These are phyloP conservation scores for Xestia sexstrigata DNA, from an alignment of 2,888 invertebrate genomes.

Conservation along the genomic window DNA sequence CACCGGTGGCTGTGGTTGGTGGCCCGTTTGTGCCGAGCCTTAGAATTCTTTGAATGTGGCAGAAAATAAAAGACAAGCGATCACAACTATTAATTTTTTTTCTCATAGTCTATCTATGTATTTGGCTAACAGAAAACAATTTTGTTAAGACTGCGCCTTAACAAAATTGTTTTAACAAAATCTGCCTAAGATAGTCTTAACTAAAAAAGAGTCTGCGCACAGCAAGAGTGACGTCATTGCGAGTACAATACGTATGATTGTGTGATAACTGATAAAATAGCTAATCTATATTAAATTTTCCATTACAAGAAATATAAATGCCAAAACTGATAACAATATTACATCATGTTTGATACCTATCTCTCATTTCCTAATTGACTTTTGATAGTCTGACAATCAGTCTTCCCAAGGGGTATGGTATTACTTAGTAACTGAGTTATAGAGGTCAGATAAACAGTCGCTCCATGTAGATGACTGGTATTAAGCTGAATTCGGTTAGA, in stretches of 20 bases:
- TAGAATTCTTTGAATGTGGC: not conserved
- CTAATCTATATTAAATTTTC: constrained; percentile 4
- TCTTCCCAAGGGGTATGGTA: not conserved
- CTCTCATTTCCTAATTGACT: constrained; percentile 1
- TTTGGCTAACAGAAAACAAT: not conserved
- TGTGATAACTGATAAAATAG: not conserved
- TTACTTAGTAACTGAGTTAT: not conserved
- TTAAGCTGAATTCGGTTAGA: not conserved
- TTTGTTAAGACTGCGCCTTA: not conserved
- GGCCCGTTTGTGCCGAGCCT: too few relatives aligned
- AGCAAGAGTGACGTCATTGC: not conserved
- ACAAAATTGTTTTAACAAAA: not conserved
- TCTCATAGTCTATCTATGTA: too few relatives aligned
- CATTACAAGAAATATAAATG: too few relatives aligned
- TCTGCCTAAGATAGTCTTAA: not conserved
- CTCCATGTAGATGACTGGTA: not conserved
- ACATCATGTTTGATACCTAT: constrained; percentile 3
- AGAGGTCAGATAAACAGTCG: not conserved
- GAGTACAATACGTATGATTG: not conserved
- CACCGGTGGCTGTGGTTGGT: too few relatives aligned
- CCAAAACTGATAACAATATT: not conserved
- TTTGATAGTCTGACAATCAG: not conserved
- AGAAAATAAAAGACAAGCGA: too few relatives aligned
- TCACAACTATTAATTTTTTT: too few relatives aligned
- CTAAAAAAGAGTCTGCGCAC: not conserved